Base-by-base conservation (phyloP, 2,113 vertebrate species). In the Zosterops pallidus region DNA sequence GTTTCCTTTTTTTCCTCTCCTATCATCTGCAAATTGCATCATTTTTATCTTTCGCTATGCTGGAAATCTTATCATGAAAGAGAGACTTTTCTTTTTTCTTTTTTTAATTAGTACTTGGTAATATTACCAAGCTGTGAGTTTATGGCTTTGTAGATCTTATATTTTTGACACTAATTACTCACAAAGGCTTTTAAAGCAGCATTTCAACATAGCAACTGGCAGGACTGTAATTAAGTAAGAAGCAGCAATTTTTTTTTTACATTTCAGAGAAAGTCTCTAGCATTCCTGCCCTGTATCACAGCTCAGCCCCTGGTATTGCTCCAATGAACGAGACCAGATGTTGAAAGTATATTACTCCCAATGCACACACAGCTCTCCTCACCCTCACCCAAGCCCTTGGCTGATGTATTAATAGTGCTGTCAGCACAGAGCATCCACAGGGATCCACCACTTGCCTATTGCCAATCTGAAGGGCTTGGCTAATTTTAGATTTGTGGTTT, bases 161-260 rank as follows among this genome's bases (percentile, higher is more conserved):
- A 97, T 97, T 98, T 98, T 95, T 98, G 98, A 98, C 98, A 97
- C 97, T 98, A 98, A 98, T 98, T 98, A 97, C 97, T 98, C 98
- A 98, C 98, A 95, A 83, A 98, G 98, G 98, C 97, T 98, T 98
- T 97, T 94, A 81, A 97, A 96, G 92, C 97, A 94, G 94, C 96
- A 95, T 97, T 97, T 97, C 97, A 92, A 96, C 97, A 96, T 96
- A 92, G 97, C 96, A 97, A 97, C 97, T 92, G 95, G 94, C 95
- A 95, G 11, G 96, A 89, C 80, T 91, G 97, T 97, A 97, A 98
- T 97, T 97, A 97, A 97, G 96, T 96, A 96, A 95, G 95, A 60
- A 76, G 94, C 92, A 71, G 83, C 68, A 77, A 77, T 15, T 69
- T 88, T 79, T 70, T 79, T 70, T 49, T 57, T 28, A 77, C 74